Evolutionary conservation across 2,888 invertebrate species (phyloP).

Genomic region (Mythimna impura): DNA sequence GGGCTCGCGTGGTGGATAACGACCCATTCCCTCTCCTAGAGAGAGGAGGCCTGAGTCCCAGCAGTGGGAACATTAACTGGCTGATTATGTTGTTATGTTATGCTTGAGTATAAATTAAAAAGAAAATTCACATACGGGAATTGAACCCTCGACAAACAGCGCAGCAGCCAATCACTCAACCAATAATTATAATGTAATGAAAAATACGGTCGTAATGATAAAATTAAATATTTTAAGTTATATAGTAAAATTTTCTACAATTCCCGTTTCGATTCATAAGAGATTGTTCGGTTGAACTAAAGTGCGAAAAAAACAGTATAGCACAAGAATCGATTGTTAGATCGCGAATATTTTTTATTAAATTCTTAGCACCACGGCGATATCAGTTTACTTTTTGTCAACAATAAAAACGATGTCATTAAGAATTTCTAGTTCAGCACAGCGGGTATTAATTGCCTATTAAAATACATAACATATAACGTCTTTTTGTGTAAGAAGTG

Average conservation of each 20-base stretch:
- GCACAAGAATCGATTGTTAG: constrained; percentile 14
- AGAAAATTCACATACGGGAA: no score
- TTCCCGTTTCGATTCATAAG: background rate
- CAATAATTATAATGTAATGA: no score
- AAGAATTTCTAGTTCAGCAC: constrained; percentile 39
- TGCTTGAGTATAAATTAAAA: no score
- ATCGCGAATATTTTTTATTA: constrained; percentile 12
- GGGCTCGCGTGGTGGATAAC: no score
- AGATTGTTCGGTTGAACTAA: background rate
- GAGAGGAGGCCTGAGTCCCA: no score
- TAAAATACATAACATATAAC: constrained; percentile 55
- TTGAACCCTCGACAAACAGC: no score
- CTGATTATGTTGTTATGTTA: no score
- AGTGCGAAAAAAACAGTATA: constrained; percentile 18
- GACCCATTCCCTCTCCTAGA: no score
- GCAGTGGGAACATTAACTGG: no score
- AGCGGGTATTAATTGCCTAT: constrained; percentile 62
- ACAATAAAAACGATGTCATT: constrained; percentile 51
- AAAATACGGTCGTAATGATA: background rate
- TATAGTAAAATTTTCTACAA: background rate
- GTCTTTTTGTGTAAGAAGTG: constrained; percentile 20
- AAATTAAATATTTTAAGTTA: background rate
- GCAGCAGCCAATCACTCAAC: no score
- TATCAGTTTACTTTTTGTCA: constrained; percentile 40
- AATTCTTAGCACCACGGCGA: constrained; percentile 17